Conservation (phyloP, 2,888 invertebrate species). For the Oxyscelio sp. region DNA sequence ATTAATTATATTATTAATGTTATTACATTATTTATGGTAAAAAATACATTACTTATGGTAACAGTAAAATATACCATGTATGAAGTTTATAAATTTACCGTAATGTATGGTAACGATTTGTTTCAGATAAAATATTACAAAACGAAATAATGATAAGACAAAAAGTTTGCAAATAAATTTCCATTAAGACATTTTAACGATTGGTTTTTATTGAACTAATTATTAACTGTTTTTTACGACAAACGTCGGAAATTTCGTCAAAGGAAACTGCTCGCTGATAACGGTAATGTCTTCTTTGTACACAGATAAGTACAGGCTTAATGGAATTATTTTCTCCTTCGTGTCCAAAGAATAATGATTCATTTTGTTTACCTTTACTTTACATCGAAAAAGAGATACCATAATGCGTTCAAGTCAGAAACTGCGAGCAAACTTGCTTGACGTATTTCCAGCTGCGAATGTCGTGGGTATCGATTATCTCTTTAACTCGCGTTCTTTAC, state of each 20-base stretch:
- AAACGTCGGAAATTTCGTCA: neutral
- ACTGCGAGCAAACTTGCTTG: conserved; percentile 58
- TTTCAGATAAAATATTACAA: too few species aligned
- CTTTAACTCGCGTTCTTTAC: conserved; percentile 50
- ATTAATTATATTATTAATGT: too few species aligned
- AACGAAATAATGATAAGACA: too few species aligned
- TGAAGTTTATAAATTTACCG: too few species aligned
- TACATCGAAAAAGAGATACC: conserved; percentile 60
- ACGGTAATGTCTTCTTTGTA: conserved; percentile 40
- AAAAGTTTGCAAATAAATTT: too few species aligned
- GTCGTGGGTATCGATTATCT: conserved; percentile 65
- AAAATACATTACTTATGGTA: too few species aligned
- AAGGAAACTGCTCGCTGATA: conserved; percentile 24
- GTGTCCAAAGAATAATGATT: conserved; percentile 55
- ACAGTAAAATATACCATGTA: too few species aligned
- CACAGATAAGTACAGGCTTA: conserved; percentile 56
- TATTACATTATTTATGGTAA: too few species aligned
- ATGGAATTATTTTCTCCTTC: conserved; percentile 70
- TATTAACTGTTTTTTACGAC: too few species aligned
- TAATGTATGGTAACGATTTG: too few species aligned
- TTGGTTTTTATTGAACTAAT: too few species aligned
- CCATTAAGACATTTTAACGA: too few species aligned
- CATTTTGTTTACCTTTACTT: conserved; percentile 70
- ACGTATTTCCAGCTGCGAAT: conserved; percentile 33
- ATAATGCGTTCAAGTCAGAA: conserved; percentile 63